Percentiles rank a stretch among this genome's conserved stretches.
Conservation (phyloP, 2,888 invertebrate species). For the Drosophila rubida region DNA sequence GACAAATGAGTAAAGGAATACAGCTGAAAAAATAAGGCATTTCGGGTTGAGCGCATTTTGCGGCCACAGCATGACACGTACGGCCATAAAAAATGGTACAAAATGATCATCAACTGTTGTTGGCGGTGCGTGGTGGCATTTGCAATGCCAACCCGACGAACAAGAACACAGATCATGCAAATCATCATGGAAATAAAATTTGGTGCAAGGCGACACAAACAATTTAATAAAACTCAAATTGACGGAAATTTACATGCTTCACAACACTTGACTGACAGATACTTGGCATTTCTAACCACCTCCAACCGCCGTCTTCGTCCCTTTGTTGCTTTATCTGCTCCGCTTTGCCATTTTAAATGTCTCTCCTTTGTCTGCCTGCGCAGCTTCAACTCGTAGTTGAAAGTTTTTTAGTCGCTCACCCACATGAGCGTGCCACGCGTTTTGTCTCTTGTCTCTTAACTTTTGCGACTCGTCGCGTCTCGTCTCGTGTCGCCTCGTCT, state of each 20-base stretch:
- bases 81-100: conserved; percentile 45
- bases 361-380: conserved; percentile 71
- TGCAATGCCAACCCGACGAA: conserved; percentile 7
- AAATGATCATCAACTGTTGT: conserved; percentile 48
- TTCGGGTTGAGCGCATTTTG: conserved; percentile 8
- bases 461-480: conserved; percentile 50
- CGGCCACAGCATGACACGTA: conserved; percentile 40
- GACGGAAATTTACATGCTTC: conserved; percentile 74
- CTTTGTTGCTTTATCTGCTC: conserved; percentile 1
- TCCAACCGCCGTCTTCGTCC: background rate
- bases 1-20: background rate
- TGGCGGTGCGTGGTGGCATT: conserved; percentile 36
- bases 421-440: conserved; percentile 20
- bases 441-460: conserved; percentile 55
- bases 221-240: conserved; percentile 80
- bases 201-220: conserved; percentile 68
- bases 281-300: conserved; percentile 45
- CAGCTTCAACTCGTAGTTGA: conserved; percentile 41
- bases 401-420: conserved; percentile 25
- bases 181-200: conserved; percentile 76
- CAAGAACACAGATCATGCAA: conserved; percentile 69
- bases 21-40: background rate
- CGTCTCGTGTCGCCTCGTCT: conserved; percentile 40
- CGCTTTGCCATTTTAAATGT: conserved; percentile 32
- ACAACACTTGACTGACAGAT: conserved; percentile 54